Base-by-base conservation (phyloP, 2,888 invertebrate species). In the Orchestes rusci region DNA sequence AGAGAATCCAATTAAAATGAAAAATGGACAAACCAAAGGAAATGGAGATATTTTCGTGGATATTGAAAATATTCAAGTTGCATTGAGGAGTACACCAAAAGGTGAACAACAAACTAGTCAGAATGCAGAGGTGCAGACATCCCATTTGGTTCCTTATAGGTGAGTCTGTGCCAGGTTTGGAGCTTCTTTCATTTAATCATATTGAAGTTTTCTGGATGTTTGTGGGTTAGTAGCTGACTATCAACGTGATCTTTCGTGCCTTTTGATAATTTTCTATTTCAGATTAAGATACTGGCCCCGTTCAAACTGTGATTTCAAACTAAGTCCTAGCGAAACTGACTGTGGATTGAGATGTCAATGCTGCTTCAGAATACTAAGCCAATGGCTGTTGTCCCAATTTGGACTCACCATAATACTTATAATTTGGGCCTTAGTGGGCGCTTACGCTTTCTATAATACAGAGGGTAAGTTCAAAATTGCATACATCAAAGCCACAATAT, bases 371-470 rank as follows among this genome's bases (percentile, higher is more conserved):
- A 58, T 69, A 8, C 47, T 75, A 33, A 65, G 76, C 48, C 68
- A 77, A 53, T 74, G 74, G 62, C 52, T 73, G 12, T 59, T 75
- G 36, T 76, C 76, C 50, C 79, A 79, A 58, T 59, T 76, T 50
- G 82, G 82, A 13, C 60, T 84, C 15, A 70, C 73, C 0, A 64
- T 74, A 44, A 66, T 80, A 19, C 68, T 83, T 27, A 59, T 76
- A 1, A 58, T 77, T 7, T 82, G 82, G 82, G 77, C 80, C 1
- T 54, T 77, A 10, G 58, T 77, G 8, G 81, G 80, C 56, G 75
- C 80, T 1, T 73, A 76, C 13, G 70, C 78, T 1, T 81, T 84
- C 61, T 73, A 77, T 50, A 70, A 72, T 15, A 79, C 79, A 48
- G 83, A 84, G 74, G 79, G 79, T 78, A 23, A 23, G 5, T 7